Conservation (phyloP, 2,113 vertebrate genomes). For the Calcarius ornatus region DNA sequence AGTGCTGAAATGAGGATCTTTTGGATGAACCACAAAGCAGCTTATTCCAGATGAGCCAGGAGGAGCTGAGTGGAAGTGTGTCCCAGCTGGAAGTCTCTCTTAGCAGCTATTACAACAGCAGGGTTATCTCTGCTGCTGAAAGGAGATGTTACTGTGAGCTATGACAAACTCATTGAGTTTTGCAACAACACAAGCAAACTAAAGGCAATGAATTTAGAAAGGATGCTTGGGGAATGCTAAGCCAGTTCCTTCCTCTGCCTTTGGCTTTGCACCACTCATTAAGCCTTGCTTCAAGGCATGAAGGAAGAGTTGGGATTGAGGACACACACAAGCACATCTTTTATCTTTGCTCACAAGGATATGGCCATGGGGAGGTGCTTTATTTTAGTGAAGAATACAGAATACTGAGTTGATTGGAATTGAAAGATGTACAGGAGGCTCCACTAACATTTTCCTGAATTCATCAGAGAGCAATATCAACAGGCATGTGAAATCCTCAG, state of each 20-base stretch:
- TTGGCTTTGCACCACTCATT: neutral
- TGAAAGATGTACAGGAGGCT: neutral
- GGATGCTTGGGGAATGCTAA: constrained; percentile 19
- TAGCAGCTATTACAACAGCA: constrained; percentile 54
- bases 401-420: neutral
- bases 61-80: neutral
- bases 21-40: constrained; percentile 10
- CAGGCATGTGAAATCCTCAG: neutral
- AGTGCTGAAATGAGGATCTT: neutral
- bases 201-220: constrained; percentile 24
- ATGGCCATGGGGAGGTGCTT: neutral
- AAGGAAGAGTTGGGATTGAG: neutral
- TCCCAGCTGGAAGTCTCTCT: constrained; percentile 55
- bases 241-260: neutral
- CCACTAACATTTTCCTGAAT: neutral
- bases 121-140: constrained; percentile 38
- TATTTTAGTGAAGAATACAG: neutral
- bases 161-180: constrained; percentile 52
- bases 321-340: neutral
- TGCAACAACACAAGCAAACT: constrained; percentile 21
- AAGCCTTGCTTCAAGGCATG: neutral
- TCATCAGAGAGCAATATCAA: neutral
- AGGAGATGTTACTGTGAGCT: constrained; percentile 44
- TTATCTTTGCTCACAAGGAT: neutral
- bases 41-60: constrained; percentile 32